phyloP scores from a whole-genome alignment of 2,113 vertebrate genomes.

The Epinephelus lanceolatus region DNA sequence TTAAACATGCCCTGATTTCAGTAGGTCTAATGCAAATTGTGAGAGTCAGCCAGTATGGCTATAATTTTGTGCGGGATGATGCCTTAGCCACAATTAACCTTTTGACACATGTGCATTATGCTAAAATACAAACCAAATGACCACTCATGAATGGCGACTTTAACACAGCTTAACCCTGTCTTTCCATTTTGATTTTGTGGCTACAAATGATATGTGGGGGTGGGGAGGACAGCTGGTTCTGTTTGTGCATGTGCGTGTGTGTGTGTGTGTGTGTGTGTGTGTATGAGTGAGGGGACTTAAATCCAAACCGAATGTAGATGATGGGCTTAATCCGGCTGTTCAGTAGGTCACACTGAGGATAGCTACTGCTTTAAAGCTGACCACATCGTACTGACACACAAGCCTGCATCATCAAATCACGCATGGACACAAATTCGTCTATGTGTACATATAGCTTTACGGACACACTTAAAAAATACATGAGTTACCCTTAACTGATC shows the following conservation, averaged over 20 bases:
- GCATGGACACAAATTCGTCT: neutral
- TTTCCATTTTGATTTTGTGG: slow-evolving; percentile 48
- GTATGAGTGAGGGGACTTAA: slow-evolving; percentile 49
- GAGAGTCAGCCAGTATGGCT: neutral
- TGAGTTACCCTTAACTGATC: neutral
- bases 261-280: slow-evolving; percentile 10
- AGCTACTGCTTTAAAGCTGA: slow-evolving; percentile 52
- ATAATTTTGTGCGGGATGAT: neutral
- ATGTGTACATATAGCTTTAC: neutral
- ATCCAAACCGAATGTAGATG: slow-evolving; percentile 70
- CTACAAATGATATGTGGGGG: slow-evolving; percentile 46
- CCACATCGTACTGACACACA: slow-evolving; percentile 23
- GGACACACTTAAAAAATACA: neutral
- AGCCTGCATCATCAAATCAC: neutral
- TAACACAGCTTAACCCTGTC: slow-evolving; percentile 31
- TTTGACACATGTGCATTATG: slow-evolving; percentile 18
- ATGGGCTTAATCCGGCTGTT: slow-evolving; percentile 78
- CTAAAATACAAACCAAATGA: slow-evolving; percentile 40
- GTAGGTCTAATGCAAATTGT: neutral
- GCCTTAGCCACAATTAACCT: neutral
- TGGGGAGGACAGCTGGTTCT: slow-evolving; percentile 68
- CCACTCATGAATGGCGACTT: slow-evolving; percentile 33
- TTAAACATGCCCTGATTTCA: slow-evolving; percentile 7
- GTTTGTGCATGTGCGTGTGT: neutral
- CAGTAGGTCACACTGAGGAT: slow-evolving; percentile 76